phyloP scores from a whole-genome alignment of 2,113 vertebrate species.

The Pionites leucogaster region DNA sequence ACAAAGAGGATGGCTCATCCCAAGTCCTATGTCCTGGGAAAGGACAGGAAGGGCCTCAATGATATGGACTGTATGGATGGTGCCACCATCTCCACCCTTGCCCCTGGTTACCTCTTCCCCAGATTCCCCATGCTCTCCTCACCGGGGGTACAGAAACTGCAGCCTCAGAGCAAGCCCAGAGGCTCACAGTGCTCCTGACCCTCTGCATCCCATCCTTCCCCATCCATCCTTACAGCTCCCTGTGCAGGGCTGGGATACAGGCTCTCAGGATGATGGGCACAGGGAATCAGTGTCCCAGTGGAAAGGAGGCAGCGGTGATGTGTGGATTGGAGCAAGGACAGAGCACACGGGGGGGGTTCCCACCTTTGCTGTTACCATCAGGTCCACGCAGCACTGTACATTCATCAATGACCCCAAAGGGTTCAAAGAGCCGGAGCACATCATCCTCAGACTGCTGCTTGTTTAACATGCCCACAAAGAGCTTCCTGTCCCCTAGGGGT shows the following conservation, averaged over 20 bases:
- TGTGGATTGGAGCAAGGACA: background rate
- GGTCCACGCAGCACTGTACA: constrained; percentile 96
- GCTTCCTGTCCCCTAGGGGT: constrained; percentile 84
- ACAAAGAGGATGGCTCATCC: background rate
- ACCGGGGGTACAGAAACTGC: background rate
- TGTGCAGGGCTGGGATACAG: accelerated
- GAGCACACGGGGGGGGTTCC: background rate
- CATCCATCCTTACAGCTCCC: background rate
- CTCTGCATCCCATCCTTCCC: background rate
- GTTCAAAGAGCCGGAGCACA: constrained; percentile 96
- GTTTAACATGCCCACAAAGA: constrained; percentile 99
- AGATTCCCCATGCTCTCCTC: background rate
- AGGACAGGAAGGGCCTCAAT: background rate
- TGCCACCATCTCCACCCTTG: background rate
- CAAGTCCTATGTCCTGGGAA: background rate
- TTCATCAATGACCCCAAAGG: constrained; percentile 97
- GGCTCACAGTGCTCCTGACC: background rate
- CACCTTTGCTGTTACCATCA: constrained; percentile 99
- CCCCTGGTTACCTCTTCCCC: background rate
- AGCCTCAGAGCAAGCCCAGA: background rate
- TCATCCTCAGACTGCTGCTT: constrained; percentile 99
- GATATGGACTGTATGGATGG: background rate
- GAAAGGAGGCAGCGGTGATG: background rate
- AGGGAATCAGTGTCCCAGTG: background rate
- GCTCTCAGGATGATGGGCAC: background rate